phyloP scores from a whole-genome alignment of 1,140 invertebrate species.

The Subanguina moxae region DNA sequence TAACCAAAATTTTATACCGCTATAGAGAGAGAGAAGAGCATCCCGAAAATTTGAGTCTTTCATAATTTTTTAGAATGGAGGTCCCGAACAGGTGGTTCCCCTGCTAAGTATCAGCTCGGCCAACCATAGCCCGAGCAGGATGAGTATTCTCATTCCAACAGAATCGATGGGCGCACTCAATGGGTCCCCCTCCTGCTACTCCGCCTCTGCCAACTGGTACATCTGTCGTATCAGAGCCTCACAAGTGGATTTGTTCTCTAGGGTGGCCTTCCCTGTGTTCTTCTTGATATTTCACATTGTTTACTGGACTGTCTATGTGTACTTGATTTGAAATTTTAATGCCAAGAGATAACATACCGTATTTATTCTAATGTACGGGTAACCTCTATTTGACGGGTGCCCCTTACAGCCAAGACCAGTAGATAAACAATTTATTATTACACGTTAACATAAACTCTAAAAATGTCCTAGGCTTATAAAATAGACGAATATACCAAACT shows the following conservation, averaged over 20 bases:
- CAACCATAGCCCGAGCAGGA: constrained; percentile 1
- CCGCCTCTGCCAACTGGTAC: not conserved
- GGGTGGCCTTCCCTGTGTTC: constrained; percentile 52
- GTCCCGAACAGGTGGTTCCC: constrained; percentile 35
- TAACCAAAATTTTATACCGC: too few species aligned
- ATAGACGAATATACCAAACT: too few species aligned
- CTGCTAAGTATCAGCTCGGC: constrained; percentile 26
- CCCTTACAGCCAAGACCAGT: too few species aligned
- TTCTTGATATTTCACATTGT: constrained; percentile 53
- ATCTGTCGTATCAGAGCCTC: not conserved
- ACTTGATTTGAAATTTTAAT: constrained; percentile 28
- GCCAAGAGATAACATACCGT: too few species aligned
- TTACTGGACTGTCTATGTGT: constrained; percentile 55
- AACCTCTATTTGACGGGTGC: too few species aligned
- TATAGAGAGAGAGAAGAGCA: too few species aligned
- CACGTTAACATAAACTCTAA: too few species aligned
- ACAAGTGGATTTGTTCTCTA: constrained; percentile 51
- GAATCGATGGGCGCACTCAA: not conserved
- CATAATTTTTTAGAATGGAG: constrained; percentile 37
- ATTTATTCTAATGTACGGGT: too few species aligned
- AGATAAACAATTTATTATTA: too few species aligned
- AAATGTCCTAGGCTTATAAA: too few species aligned
- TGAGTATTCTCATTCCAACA: constrained; percentile 16
- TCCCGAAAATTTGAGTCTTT: too few species aligned
- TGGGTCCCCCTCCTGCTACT: not conserved